Conservation (phyloP, 1,140 invertebrate genomes). For the Drosophila yakuba region DNA sequence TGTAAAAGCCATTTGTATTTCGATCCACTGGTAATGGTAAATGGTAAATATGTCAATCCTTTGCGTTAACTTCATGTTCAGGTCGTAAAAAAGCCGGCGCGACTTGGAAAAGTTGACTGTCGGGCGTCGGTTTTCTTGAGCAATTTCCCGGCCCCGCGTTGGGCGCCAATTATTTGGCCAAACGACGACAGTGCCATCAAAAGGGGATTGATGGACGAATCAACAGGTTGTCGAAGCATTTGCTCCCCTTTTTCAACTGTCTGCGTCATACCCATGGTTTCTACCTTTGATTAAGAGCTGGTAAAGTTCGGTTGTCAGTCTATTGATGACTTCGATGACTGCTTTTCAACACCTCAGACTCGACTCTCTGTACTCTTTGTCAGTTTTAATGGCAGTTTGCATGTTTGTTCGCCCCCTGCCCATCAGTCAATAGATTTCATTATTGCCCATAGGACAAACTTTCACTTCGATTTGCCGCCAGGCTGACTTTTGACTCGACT, state of each 20-base stretch:
- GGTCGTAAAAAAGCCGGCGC: slow-evolving; percentile 18
- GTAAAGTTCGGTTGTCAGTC: slow-evolving; percentile 49
- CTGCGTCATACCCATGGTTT: neutral
- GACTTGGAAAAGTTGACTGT: slow-evolving; percentile 24
- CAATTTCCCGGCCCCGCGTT: slow-evolving; percentile 47
- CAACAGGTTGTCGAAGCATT: slow-evolving; percentile 18
- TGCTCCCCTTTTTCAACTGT: neutral
- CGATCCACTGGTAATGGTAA: slow-evolving; percentile 21
- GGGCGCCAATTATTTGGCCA: slow-evolving; percentile 43
- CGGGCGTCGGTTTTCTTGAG: slow-evolving; percentile 37
- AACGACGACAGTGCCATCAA: slow-evolving; percentile 35
- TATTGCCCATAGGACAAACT: slow-evolving; percentile 51
- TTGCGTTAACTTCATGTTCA: slow-evolving; percentile 36
- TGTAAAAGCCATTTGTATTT: slow-evolving; percentile 10
- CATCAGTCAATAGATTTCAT: slow-evolving; percentile 8
- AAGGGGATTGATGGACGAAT: slow-evolving; percentile 11
- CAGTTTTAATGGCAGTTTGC: slow-evolving; percentile 73
- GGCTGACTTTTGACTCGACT: slow-evolving; percentile 63
- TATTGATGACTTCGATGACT: slow-evolving; percentile 37
- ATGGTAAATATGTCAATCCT: slow-evolving; percentile 31
- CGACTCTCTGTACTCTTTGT: slow-evolving; percentile 57
- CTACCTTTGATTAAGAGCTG: slow-evolving; percentile 37
- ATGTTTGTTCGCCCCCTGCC: slow-evolving; percentile 38
- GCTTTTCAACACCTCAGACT: slow-evolving; percentile 25
- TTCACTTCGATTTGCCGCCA: slow-evolving; percentile 78